These are phyloP conservation scores for Rhizomys pruinosus DNA, from an alignment of 2,113 vertebrate genomes.

Conservation along the genomic window DNA sequence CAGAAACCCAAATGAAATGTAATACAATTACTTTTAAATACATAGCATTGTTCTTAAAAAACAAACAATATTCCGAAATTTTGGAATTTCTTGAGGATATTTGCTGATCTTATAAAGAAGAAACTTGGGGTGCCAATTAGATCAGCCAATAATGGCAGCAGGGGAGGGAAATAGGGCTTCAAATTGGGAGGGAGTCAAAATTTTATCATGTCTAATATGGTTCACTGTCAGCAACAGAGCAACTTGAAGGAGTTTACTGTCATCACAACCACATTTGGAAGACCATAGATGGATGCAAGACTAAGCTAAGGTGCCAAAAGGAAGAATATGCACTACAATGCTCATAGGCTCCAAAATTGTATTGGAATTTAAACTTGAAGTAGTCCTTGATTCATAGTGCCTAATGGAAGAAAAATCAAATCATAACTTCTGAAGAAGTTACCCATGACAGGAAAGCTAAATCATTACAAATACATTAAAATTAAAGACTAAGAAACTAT, in stretches of 20 bases:
- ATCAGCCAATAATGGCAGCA: not conserved
- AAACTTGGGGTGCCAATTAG: not conserved
- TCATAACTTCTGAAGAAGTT: too few species aligned
- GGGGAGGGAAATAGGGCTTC: not conserved
- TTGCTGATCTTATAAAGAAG: not conserved
- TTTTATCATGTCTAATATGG: not conserved
- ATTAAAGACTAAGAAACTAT: not conserved
- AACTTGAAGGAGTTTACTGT: not conserved
- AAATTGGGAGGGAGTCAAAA: not conserved
- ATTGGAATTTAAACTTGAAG: not conserved
- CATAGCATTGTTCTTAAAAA: not conserved
- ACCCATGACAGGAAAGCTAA: too few species aligned
- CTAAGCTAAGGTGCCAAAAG: not conserved
- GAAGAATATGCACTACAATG: not conserved
- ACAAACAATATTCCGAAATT: not conserved
- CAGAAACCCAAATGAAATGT: not conserved
- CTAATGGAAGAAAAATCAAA: not conserved
- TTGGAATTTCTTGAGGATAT: not conserved
- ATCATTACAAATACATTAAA: not conserved
- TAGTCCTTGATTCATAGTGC: not conserved
- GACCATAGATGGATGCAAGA: not conserved
- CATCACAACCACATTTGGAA: not conserved
- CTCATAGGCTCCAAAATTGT: not conserved
- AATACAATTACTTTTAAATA: not conserved
- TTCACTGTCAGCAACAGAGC: not conserved